Evolutionary conservation across 2,113 vertebrate genomes (phyloP).

Genomic region (Megaptera novaeangliae): DNA sequence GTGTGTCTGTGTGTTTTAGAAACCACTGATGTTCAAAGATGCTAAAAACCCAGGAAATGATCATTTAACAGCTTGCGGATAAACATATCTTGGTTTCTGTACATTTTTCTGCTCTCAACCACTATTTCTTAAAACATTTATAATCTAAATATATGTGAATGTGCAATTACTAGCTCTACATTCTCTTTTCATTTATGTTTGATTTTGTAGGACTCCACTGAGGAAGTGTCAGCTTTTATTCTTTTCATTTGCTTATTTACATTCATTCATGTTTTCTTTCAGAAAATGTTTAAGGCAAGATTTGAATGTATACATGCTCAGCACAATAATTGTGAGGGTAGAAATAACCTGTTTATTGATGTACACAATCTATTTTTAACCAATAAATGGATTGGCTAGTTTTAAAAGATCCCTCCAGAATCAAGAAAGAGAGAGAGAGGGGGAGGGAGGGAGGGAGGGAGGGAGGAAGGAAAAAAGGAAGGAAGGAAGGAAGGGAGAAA

Average conservation of each 20-base stretch:
- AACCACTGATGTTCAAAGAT: neutral
- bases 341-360: neutral
- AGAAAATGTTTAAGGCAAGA: neutral
- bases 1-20: neutral
- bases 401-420: fast-evolving
- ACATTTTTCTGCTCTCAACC: neutral
- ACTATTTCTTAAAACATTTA: neutral
- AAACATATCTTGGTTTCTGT: neutral
- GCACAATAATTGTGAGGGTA: neutral
- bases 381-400: neutral
- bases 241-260: neutral
- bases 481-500: neutral
- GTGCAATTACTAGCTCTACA: neutral
- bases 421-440: neutral
- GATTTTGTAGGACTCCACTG: neutral
- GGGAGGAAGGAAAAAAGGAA: no score
- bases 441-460: neutral
- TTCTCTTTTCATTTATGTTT: neutral
- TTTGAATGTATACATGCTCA: neutral
- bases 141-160: neutral
- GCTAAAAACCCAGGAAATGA: neutral
- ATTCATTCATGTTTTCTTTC: neutral
- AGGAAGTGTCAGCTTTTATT: neutral
- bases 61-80: neutral
- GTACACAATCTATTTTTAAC: neutral